phyloP scores from a whole-genome alignment of 2,888 invertebrate genomes.

The Idaea straminata region DNA sequence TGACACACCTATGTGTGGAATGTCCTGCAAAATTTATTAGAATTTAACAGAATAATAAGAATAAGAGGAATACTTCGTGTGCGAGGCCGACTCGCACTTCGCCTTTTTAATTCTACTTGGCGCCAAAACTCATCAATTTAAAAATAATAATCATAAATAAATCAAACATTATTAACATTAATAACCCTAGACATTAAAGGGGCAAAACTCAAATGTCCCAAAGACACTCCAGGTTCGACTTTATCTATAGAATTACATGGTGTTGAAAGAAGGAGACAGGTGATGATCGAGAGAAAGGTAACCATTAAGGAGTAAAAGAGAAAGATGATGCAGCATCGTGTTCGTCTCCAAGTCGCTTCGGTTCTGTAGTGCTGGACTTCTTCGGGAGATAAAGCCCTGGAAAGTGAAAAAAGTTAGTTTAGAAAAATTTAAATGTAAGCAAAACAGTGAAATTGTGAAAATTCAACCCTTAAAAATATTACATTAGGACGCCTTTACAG shows the following conservation, averaged over 20 bases:
- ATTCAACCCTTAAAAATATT: too few relatives aligned
- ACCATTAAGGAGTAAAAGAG: slow-evolving; percentile 74
- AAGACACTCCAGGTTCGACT: slow-evolving; percentile 40
- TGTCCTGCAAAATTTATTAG: too few relatives aligned
- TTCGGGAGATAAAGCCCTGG: slow-evolving; percentile 66
- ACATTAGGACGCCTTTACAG: too few relatives aligned
- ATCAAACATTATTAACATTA: slow-evolving; percentile 7
- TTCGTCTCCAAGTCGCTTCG: slow-evolving; percentile 73
- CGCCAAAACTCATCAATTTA: too few relatives aligned
- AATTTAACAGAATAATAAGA: too few relatives aligned
- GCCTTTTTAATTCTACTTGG: too few relatives aligned
- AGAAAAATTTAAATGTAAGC: too few relatives aligned
- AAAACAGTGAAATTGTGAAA: too few relatives aligned
- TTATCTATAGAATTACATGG: slow-evolving; percentile 36
- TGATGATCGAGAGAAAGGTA: slow-evolving; percentile 66
- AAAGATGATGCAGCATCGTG: slow-evolving; percentile 62
- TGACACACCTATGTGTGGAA: too few relatives aligned
- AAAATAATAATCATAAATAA: slow-evolving; percentile 1
- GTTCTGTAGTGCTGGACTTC: slow-evolving; percentile 67
- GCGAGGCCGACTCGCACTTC: too few relatives aligned
- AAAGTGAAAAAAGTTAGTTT: slow-evolving; percentile 19
- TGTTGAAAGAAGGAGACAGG: slow-evolving; percentile 51
- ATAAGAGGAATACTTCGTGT: too few relatives aligned
- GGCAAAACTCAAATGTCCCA: slow-evolving; percentile 51
- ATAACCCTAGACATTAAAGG: slow-evolving; percentile 38